Evolutionary conservation across 2,888 invertebrate species (phyloP), one percentile per base, ranked within the genome.

Genomic region (Tiliacea citrago): DNA sequence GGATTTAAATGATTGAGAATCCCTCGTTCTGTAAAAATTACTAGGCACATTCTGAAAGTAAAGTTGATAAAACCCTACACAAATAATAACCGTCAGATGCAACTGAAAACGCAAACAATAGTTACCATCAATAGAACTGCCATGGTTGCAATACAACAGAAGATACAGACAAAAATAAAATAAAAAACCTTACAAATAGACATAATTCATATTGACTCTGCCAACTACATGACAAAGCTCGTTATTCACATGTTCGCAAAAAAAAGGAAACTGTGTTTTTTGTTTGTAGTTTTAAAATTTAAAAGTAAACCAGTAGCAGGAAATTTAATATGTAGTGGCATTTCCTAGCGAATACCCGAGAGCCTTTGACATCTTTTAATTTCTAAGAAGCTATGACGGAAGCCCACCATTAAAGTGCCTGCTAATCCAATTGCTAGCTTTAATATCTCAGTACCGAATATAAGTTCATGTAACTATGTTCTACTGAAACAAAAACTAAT

Each of bases 231-330:
- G 29, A 49, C 18, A 45, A 68, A 82, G 55, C 82, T 77, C 53
- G 66, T 67, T 80, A 65, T 24, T 42, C 12, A 21, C 49, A 63
- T 74, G 47, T 57, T 58, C n/a, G 16, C 12, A 9, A 47, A 63
- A 65, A n/a, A 61, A 79, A 62, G 35, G 12, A 39, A 80, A 68
- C 45, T 60, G 80, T 62, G 47, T 65, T 73, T 49, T 62, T 68
- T 45, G 29, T 62, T 68, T 45, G 29, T 24, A 29, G 24, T 66
- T 35, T 42, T 0, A 21, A 39, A 80, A 62, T 58, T 21, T 42
- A 29, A 18, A 81, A 49, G 16, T 8, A 67, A 49, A 62, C 7
- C 42, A 55, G 35, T 57, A 51, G 21, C 21, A 45, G 45, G 7
- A 73, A 58, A 73, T 39, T 45, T 8, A 55, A 63, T 24, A 29